Percentiles rank a stretch among this genome's conserved stretches.
Evolutionary conservation across 2,888 invertebrate species (phyloP).

Genomic region (Trissolcus japonicus): DNA sequence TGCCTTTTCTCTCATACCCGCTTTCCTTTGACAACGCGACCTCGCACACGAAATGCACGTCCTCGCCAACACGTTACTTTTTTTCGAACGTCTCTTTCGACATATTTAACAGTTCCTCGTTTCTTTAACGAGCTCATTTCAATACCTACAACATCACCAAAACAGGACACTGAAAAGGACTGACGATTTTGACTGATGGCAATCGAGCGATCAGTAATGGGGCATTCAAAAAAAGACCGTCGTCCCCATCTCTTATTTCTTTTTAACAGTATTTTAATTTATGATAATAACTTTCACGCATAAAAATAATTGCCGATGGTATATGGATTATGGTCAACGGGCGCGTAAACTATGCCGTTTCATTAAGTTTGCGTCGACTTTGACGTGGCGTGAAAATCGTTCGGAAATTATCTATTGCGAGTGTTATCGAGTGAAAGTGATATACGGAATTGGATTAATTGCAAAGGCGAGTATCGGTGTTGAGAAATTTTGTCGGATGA

Average conservation of each 20-base stretch:
- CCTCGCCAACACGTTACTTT: slow-evolving; percentile 9
- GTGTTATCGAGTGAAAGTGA: slow-evolving; percentile 51
- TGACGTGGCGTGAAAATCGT: slow-evolving; percentile 43
- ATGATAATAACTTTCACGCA: background rate
- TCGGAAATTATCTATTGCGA: slow-evolving; percentile 46
- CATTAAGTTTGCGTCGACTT: slow-evolving; percentile 1
- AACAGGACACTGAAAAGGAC: too few relatives aligned
- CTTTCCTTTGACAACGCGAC: slow-evolving; percentile 28
- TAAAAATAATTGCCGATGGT: background rate
- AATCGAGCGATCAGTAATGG: too few relatives aligned
- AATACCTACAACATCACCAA: slow-evolving; percentile 6
- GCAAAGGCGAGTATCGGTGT: slow-evolving; percentile 25
- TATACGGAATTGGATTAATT: slow-evolving; percentile 44
- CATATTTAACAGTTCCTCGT: slow-evolving; percentile 61
- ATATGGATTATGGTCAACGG: background rate
- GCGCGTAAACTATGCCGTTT: background rate
- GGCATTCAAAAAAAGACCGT: too few relatives aligned
- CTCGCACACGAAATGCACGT: slow-evolving; percentile 20
- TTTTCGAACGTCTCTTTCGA: slow-evolving; percentile 45
- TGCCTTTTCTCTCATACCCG: slow-evolving; percentile 45
- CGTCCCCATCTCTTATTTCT: background rate
- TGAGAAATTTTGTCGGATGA: slow-evolving; percentile 27
- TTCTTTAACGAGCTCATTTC: slow-evolving; percentile 31
- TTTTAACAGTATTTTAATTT: background rate
- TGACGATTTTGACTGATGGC: too few relatives aligned